Evolutionary conservation across 2,797 vertebrate genomes (phyloP), one percentile per base, ranked within the genome.

Genomic region (Balearica regulorum): DNA sequence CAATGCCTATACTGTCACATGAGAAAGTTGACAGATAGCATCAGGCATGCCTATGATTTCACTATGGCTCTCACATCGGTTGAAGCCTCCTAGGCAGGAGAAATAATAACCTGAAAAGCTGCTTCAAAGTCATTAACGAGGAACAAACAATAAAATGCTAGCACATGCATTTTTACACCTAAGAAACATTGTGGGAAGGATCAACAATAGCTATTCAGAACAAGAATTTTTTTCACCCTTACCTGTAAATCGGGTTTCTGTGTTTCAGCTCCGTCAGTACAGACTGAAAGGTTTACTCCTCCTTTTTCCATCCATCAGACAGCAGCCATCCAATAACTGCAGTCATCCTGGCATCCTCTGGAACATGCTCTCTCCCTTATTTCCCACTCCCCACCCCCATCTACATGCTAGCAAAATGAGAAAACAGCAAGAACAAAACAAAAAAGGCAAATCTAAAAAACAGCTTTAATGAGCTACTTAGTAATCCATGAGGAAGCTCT

Each of bases 21-120:
- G 96, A 98, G 97, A 97, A 98, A 98, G 98, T 98, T 98, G 97
- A 97, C 98, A 98, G 96, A 95, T 83, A 92, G 96, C 93, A 94
- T 68, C 87, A 96, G 94, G 82, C 94, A 78, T 87, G 90, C 93
- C 91, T 95, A 80, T 87, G 90, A 86, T 96, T 97, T 94, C 84
- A 93, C 95, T 96, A 48, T 77, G 81, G 94, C 96, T 96, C 87
- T 96, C 96, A 89, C 94, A 97, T 93, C 87, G 58, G 93, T 62
- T 94, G 87, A 96, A 83, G 96, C 54, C 89, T 96, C 85, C 86
- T 91, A 89, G 68, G 90, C 97, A 94, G 77, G 92, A 97, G 75
- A 84, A 97, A 96, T 92, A 94, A 96, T 77, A 94, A 96, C 8
- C 19, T 73, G 86, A 86, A 96, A 95, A 79, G 88, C 90, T 95